Conservation (phyloP, 2,113 vertebrate genomes). For the Phyllopteryx taeniolatus region DNA sequence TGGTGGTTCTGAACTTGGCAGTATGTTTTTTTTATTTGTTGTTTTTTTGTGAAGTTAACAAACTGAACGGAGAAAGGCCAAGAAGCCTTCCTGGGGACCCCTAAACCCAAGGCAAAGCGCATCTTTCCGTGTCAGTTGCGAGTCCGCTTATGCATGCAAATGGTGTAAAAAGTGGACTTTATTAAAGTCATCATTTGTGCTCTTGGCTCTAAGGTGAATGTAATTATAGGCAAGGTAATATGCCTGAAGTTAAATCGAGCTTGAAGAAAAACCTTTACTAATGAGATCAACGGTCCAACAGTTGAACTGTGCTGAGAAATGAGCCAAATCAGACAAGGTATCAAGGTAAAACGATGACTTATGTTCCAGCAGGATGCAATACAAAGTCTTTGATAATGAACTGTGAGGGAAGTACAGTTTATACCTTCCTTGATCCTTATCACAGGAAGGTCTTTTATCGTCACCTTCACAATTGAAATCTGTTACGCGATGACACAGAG, state of each 20-base stretch:
- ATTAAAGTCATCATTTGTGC: conserved; percentile 74
- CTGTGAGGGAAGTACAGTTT: conserved; percentile 24
- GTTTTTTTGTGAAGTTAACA: conserved; percentile 32
- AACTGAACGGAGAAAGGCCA: conserved; percentile 51
- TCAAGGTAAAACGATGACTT: too few species aligned
- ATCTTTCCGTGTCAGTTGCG: conserved; percentile 58
- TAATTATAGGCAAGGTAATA: conserved; percentile 66
- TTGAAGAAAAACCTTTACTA: conserved; percentile 61
- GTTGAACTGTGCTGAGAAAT: conserved; percentile 43
- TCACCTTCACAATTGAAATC: neutral
- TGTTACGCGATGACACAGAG: neutral
- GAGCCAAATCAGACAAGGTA: neutral
- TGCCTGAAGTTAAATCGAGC: conserved; percentile 57
- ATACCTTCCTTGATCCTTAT: neutral
- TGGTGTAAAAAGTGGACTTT: conserved; percentile 69
- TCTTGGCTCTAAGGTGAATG: conserved; percentile 56
- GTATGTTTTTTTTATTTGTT: conserved; percentile 20
- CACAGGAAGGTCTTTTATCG: neutral
- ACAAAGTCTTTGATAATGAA: conserved; percentile 17
- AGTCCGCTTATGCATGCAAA: conserved; percentile 71
- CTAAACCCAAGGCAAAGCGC: conserved; percentile 61
- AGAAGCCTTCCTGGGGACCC: conserved; percentile 44
- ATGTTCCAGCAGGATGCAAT: neutral
- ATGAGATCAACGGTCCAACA: conserved; percentile 63
- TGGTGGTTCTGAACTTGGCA: conserved; percentile 20